Evolutionary conservation across 1,140 invertebrate genomes (phyloP), one percentile per base, ranked within the genome.

Genomic region (Hesperophylax magnus): DNA sequence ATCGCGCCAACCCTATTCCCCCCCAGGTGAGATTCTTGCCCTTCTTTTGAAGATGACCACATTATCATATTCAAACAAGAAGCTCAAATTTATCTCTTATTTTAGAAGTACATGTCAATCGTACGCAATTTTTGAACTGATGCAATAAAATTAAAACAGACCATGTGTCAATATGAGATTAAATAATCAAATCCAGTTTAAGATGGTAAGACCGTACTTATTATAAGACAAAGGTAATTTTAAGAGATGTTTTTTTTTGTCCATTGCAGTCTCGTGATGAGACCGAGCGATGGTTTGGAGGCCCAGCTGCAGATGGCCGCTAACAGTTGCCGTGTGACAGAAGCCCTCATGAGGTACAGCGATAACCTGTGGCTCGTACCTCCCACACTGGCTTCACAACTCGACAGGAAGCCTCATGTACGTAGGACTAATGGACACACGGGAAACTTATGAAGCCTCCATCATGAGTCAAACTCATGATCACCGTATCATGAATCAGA

Each of bases 1-100:
- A 95, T 97, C 77, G 97, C 97, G 14, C 97, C 97, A 47, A 97
- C 97, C 65, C 91, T 98, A 47, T 98, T 98, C 86, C 94, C 96
- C 63, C 95, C 95, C 63, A 92, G 92, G 88, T 94, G 91, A 58
- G 54, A 79, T 61, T 61, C 22, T 15, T 58, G 56, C 18, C 8
- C 54, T 18, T 58, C 5, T 1, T 58, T 18, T 18, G 20, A 58
- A 58, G 39, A 47, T 47, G 39, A 47, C 39, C 39, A 14, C 9
- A 47, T 47, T 47, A 11, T 47, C 9, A 47, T 47, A 47, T 47
- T 8, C 11, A 47, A 47, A 47, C 14, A 11, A 47, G 0, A 14
- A 47, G 14, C 9, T 47, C 14, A 11, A 47, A 47, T 47, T 47
- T 47, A 47, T 47, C 39, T 47, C 39, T 4, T 39, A 9, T 39